Evolutionary conservation across 37 sponge, comb jelly and placozoan genomes (phyloP).

Genomic region (Spongia lamella): DNA sequence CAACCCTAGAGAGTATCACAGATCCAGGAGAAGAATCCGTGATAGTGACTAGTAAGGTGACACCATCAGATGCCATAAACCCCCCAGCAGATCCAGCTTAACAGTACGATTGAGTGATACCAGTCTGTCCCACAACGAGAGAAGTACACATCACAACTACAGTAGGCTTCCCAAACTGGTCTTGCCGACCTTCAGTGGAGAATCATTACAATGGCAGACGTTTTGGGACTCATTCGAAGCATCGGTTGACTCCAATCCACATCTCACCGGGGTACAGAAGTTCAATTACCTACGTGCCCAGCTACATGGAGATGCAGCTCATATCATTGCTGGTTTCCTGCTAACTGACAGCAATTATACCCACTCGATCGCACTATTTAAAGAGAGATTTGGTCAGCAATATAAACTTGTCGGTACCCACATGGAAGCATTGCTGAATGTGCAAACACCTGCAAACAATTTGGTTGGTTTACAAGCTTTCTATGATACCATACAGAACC

Average conservation of each 20-base stretch:
- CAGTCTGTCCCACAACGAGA: no score
- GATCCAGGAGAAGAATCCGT: no score
- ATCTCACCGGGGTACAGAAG: conserved; percentile 8
- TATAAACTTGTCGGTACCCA: neutral
- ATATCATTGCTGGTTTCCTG: conserved; percentile 12
- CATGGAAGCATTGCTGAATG: conserved; percentile 8
- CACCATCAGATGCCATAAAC: no score
- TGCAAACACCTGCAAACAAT: neutral
- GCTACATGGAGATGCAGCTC: conserved; percentile 3
- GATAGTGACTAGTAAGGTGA: no score
- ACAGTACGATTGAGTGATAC: no score
- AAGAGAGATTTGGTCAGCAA: neutral
- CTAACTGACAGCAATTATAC: conserved; percentile 7
- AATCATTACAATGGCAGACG: conserved; percentile 3
- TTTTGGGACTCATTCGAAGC: conserved; percentile 31
- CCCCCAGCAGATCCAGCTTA: no score
- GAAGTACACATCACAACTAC: no score
- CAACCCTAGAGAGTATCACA: no score
- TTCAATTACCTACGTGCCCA: conserved; percentile 19
- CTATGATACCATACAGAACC: conserved; percentile 5
- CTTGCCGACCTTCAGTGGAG: conserved; percentile 16
- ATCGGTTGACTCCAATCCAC: conserved; percentile 3
- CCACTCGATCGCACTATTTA: conserved; percentile 3
- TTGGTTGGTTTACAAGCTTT: neutral
- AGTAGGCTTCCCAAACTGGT: conserved; percentile 16